phyloP scores from a whole-genome alignment of 2,888 invertebrate species.

The Sylvicola fuscatus region DNA sequence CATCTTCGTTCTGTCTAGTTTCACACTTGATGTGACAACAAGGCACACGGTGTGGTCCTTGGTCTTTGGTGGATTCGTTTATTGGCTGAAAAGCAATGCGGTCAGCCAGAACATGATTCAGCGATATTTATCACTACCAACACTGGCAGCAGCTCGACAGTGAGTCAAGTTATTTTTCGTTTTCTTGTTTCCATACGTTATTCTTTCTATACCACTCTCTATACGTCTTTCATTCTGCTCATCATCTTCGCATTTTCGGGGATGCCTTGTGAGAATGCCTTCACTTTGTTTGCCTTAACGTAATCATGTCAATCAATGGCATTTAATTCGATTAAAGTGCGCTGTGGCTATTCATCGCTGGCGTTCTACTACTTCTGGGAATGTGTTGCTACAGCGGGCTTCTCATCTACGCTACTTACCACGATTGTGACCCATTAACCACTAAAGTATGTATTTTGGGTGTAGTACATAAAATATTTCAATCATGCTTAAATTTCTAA shows the following conservation, averaged over 20 bases:
- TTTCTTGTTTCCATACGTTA: not conserved
- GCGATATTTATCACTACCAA: slow-evolving; percentile 46
- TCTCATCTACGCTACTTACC: slow-evolving; percentile 68
- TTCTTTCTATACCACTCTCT: too few relatives aligned
- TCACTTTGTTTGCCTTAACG: slow-evolving; percentile 7
- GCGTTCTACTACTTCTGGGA: slow-evolving; percentile 50
- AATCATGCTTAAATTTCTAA: not conserved
- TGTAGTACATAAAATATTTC: not conserved
- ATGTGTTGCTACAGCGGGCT: slow-evolving; percentile 71
- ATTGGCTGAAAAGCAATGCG: slow-evolving; percentile 50
- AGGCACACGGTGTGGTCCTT: slow-evolving; percentile 55
- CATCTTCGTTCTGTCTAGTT: slow-evolving; percentile 23
- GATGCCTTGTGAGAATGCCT: slow-evolving; percentile 6
- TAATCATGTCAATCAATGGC: too few relatives aligned
- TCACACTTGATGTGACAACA: slow-evolving; percentile 42
- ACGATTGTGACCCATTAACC: slow-evolving; percentile 67
- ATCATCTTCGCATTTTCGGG: not conserved
- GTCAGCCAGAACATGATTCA: slow-evolving; percentile 67
- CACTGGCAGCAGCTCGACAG: slow-evolving; percentile 38
- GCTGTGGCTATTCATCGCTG: slow-evolving; percentile 48
- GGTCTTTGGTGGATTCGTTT: slow-evolving; percentile 45
- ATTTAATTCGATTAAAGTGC: slow-evolving; percentile 13
- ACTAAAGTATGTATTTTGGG: slow-evolving; percentile 32
- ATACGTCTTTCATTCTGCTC: not conserved
- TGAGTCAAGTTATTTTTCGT: slow-evolving; percentile 12